phyloP scores from a whole-genome alignment of 35 echinoderm and acorn worm species.

The Chiridota heheva region DNA sequence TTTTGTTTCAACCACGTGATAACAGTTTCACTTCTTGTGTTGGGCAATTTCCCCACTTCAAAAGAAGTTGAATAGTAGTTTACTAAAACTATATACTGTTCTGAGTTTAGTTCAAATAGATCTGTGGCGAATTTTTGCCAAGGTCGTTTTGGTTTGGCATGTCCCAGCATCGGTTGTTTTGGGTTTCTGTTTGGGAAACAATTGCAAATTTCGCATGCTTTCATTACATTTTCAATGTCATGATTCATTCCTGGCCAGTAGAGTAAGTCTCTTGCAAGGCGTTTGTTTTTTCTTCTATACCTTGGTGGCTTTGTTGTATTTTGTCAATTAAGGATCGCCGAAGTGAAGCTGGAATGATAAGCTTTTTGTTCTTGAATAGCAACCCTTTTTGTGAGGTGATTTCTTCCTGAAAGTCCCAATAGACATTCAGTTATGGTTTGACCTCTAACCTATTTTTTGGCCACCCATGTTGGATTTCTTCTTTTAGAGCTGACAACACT shows the following conservation, averaged over 20 bases:
- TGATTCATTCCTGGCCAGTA: constrained; percentile 32
- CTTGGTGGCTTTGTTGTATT: constrained; percentile 40
- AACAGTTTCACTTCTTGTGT: neutral
- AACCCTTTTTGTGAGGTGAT: neutral
- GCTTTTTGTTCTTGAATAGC: constrained; percentile 21
- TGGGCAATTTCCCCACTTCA: constrained; percentile 35
- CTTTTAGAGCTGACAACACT: neutral
- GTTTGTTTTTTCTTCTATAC: constrained; percentile 34
- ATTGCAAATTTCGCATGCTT: constrained; percentile 25
- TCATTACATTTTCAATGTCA: constrained; percentile 32
- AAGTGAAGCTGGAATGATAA: neutral
- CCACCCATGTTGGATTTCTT: neutral
- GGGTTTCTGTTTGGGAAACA: neutral
- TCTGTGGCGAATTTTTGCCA: constrained; percentile 52
- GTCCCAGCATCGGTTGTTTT: constrained; percentile 28
- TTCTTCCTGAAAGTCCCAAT: constrained; percentile 17
- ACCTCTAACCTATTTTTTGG: constrained; percentile 3
- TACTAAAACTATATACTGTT: constrained; percentile 44
- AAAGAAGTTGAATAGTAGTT: constrained; percentile 67
- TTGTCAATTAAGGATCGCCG: constrained; percentile 13
- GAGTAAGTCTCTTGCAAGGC: constrained; percentile 13
- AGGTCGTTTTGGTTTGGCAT: constrained; percentile 25
- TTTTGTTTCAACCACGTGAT: neutral
- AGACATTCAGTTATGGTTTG: neutral
- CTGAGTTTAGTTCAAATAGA: constrained; percentile 29